phyloP scores from a whole-genome alignment of 2,113 vertebrate genomes.

The Callithrix jacchus region DNA sequence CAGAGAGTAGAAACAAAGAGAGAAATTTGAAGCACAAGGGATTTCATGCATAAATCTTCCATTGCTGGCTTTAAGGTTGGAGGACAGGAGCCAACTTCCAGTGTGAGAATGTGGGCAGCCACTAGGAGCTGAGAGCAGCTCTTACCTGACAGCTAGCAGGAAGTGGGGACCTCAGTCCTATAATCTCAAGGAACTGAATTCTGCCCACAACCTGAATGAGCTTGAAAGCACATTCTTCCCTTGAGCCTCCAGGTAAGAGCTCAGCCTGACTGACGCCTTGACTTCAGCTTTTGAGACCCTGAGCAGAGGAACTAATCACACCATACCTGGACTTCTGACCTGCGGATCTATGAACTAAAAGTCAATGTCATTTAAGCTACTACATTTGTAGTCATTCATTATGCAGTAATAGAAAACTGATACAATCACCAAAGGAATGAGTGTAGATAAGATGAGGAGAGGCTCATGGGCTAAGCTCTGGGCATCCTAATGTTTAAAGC shows the following conservation, averaged over 20 bases:
- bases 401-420: background rate
- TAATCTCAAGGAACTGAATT: background rate
- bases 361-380: background rate
- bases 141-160: background rate
- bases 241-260: background rate
- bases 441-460: background rate
- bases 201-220: background rate
- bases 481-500: background rate
- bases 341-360: background rate
- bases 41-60: background rate
- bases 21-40: background rate
- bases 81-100: background rate
- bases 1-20: background rate
- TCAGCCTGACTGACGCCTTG: background rate
- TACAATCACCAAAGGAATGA: background rate
- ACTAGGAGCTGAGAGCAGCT: background rate
- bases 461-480: background rate
- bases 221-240: background rate
- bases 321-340: background rate
- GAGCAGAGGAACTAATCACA: background rate
- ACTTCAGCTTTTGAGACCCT: background rate
- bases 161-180: background rate
- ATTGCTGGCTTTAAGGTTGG: background rate
- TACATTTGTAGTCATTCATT: background rate
- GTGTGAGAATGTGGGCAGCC: background rate